Evolutionary conservation across 2,888 invertebrate genomes (phyloP).

Genomic region (Euproctis similis): DNA sequence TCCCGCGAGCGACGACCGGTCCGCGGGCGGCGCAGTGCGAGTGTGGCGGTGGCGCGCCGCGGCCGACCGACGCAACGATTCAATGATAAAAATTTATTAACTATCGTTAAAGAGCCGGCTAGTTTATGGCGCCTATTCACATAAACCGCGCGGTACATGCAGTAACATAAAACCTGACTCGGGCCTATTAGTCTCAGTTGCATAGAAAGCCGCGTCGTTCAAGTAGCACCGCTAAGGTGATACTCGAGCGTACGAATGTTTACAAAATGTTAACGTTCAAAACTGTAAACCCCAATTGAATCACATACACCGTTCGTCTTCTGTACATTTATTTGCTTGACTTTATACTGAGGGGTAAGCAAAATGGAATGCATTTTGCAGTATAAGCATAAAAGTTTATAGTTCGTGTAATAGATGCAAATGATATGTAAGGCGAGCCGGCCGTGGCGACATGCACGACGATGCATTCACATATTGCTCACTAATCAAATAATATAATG

Average conservation of each 20-base stretch:
- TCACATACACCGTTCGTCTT: conserved; percentile 29
- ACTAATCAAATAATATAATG: not conserved
- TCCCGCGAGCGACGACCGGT: conserved; percentile 2
- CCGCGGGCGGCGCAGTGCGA: conserved; percentile 15
- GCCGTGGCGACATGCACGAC: not conserved
- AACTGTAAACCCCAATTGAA: conserved; percentile 45
- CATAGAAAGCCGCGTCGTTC: conserved; percentile 37
- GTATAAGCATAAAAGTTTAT: conserved; percentile 16
- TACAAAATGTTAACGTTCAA: conserved; percentile 37
- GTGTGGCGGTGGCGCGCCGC: conserved; percentile 1
- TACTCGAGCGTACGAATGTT: conserved; percentile 32
- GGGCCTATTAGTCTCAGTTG: conserved; percentile 77
- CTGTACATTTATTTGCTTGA: conserved; percentile 28
- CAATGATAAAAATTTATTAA: conserved; percentile 68
- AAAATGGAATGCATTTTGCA: conserved; percentile 23
- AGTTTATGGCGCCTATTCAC: conserved; percentile 58
- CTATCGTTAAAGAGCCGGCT: conserved; percentile 57
- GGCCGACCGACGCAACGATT: conserved; percentile 25
- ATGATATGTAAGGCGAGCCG: conserved; percentile 3
- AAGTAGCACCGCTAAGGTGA: conserved; percentile 37
- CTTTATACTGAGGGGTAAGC: conserved; percentile 24
- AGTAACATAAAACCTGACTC: conserved; percentile 53
- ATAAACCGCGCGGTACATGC: conserved; percentile 51
- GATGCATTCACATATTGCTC: not conserved
- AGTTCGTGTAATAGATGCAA: conserved; percentile 12